Evolutionary conservation across 2,888 invertebrate genomes (phyloP).

Genomic region (Cremastobaeus sp.): DNA sequence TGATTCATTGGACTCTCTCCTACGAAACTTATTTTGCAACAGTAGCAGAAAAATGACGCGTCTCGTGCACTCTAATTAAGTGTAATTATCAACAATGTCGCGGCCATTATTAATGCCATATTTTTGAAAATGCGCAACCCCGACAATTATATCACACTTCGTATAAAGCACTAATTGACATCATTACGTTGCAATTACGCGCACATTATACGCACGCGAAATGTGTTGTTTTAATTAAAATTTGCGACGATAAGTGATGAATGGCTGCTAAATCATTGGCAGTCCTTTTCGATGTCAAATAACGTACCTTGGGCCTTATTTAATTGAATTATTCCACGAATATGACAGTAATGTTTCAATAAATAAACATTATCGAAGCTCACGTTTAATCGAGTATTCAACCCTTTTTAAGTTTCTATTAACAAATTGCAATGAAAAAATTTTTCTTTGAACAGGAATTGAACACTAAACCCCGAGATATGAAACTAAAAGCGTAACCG

Average conservation of each 20-base stretch:
- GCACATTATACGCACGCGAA: constrained; percentile 9
- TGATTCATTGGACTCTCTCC: constrained; percentile 37
- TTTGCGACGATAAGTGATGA: constrained; percentile 38
- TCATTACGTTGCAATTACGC: constrained; percentile 37
- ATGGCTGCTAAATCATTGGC: constrained; percentile 23
- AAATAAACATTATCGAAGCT: no score
- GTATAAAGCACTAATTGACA: constrained; percentile 25
- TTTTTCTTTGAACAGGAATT: no score
- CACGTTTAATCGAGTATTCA: no score
- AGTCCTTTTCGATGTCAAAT: background rate
- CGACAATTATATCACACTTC: constrained; percentile 21
- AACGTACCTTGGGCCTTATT: no score
- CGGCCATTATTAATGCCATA: constrained; percentile 15
- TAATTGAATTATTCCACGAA: no score
- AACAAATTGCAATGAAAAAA: no score
- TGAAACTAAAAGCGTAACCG: no score
- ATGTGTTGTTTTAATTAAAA: constrained; percentile 44
- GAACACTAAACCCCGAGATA: no score
- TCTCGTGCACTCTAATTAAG: constrained; percentile 41
- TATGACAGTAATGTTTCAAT: no score
- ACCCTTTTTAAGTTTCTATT: no score
- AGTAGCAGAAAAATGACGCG: constrained; percentile 29
- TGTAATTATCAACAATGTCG: constrained; percentile 41
- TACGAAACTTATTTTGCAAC: constrained; percentile 24
- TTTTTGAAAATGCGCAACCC: constrained; percentile 27